Percentiles rank a stretch among this genome's conserved stretches.
Evolutionary conservation across 2,888 invertebrate genomes (phyloP).

Genomic region (Dynastes maya): DNA sequence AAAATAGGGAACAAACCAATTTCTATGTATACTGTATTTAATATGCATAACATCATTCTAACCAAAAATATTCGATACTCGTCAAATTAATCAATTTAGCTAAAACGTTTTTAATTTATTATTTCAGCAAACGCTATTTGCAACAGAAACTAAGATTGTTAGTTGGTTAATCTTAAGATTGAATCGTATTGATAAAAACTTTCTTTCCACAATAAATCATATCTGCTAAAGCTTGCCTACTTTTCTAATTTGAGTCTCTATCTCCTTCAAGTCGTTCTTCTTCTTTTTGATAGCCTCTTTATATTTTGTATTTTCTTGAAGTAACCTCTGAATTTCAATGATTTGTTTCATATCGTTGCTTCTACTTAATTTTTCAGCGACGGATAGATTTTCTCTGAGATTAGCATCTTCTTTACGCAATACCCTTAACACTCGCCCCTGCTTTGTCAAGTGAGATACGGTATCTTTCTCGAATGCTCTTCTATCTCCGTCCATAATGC

Average conservation of each 20-base stretch:
- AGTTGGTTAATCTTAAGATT: too few relatives aligned
- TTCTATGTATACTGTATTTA: too few relatives aligned
- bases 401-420: conserved; percentile 78
- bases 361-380: conserved; percentile 73
- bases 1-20: too few relatives aligned
- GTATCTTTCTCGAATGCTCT: conserved; percentile 81
- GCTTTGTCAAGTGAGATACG: conserved; percentile 77
- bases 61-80: too few relatives aligned
- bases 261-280: conserved; percentile 69
- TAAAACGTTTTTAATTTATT: too few relatives aligned
- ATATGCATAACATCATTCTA: too few relatives aligned
- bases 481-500: conserved; percentile 88
- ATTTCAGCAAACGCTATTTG: too few relatives aligned
- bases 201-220: too few relatives aligned
- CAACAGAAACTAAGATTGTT: too few relatives aligned
- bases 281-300: conserved; percentile 64
- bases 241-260: conserved; percentile 72
- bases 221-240: not conserved
- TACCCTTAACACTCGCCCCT: conserved; percentile 76
- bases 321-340: conserved; percentile 72
- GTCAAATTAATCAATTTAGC: too few relatives aligned
- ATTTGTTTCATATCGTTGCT: conserved; percentile 73
- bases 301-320: conserved; percentile 74
- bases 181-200: too few relatives aligned
- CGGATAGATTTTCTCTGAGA: conserved; percentile 76